A percentile compares a stretch with the other conserved stretches of the same genome.
phyloP scores from a whole-genome alignment of 2,888 invertebrate genomes.

The Machimus atricapillus region DNA sequence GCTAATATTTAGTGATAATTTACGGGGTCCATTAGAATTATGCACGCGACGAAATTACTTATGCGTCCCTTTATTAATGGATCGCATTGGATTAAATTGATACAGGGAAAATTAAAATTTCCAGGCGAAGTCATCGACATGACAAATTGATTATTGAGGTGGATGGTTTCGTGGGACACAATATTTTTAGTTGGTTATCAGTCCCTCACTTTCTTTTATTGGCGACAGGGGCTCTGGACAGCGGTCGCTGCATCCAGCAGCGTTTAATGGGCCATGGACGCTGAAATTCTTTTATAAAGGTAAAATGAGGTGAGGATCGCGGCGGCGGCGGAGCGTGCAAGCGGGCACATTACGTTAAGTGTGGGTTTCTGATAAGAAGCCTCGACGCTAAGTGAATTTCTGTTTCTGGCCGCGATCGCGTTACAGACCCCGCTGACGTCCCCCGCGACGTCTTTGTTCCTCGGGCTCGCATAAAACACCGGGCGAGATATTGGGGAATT shows the following conservation, averaged over 20 bases:
- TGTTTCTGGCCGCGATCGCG: slow-evolving; percentile 26
- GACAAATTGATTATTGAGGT: slow-evolving; percentile 32
- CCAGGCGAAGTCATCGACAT: not conserved
- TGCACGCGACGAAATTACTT: not conserved
- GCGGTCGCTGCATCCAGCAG: not conserved
- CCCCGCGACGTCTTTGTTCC: not conserved
- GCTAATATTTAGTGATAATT: not conserved
- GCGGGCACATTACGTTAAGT: slow-evolving; percentile 23
- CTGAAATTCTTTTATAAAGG: not conserved
- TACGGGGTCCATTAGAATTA: not conserved
- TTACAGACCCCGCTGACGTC: not conserved
- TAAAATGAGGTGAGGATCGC: not conserved
- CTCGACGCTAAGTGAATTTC: slow-evolving; percentile 30
- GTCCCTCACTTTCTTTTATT: not conserved
- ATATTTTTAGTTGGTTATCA: not conserved
- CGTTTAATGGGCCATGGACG: not conserved
- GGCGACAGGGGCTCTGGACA: not conserved
- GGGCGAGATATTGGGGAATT: slow-evolving; percentile 20
- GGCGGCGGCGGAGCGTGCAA: not conserved
- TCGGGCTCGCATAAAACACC: slow-evolving; percentile 29
- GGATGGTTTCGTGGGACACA: not conserved
- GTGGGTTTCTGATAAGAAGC: slow-evolving; percentile 30
- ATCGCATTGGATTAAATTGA: not conserved
- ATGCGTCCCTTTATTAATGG: not conserved
- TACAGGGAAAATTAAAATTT: not conserved